Conservation (phyloP, 2,113 vertebrate genomes). For the Phylloscopus whistleri region DNA sequence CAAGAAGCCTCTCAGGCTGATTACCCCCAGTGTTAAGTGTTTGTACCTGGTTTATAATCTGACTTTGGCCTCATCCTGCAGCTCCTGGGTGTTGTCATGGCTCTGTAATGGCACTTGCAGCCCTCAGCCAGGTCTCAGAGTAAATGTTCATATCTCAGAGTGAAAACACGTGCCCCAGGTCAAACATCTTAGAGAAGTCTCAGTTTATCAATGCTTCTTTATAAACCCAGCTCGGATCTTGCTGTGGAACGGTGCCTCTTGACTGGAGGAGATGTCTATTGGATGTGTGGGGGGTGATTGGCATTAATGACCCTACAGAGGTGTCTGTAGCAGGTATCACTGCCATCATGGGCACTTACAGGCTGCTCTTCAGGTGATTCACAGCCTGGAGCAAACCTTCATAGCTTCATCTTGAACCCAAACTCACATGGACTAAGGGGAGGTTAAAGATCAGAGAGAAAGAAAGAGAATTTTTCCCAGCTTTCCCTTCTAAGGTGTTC, state of each 20-base stretch:
- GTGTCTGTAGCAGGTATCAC: background rate
- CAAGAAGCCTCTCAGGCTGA: background rate
- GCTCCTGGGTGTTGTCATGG: background rate
- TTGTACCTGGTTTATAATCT: background rate
- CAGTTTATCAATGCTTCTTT: background rate
- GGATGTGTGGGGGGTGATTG: background rate
- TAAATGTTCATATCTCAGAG: background rate
- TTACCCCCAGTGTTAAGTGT: background rate
- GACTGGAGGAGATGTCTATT: background rate
- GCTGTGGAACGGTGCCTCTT: background rate
- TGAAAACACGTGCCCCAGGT: background rate
- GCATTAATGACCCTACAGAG: background rate
- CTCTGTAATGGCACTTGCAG: background rate
- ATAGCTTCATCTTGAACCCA: background rate
- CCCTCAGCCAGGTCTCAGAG: background rate
- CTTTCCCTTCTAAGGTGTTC: background rate
- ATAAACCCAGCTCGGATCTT: background rate
- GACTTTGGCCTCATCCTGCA: background rate
- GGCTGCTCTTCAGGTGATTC: background rate
- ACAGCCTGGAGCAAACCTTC: background rate
- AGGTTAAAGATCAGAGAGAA: background rate
- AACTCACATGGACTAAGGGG: too few relatives aligned
- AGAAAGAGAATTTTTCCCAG: background rate
- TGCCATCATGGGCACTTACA: background rate
- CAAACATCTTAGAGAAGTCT: background rate